These are phyloP conservation scores for Sciurus vulgaris DNA, from an alignment of 2,797 vertebrate species.

Conservation along the genomic window DNA sequence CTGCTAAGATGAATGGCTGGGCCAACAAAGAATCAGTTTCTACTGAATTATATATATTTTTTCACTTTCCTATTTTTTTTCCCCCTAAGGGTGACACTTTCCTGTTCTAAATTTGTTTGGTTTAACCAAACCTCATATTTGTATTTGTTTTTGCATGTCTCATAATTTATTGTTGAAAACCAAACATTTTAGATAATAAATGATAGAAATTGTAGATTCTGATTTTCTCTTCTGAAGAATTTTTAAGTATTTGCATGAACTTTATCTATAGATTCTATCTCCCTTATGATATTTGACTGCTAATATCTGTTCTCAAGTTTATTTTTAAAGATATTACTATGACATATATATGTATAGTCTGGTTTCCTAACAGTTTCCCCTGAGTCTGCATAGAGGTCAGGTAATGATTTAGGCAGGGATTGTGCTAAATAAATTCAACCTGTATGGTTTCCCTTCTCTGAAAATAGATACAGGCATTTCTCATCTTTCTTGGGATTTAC, in stretches of 20 bases:
- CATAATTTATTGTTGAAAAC: conserved; percentile 36
- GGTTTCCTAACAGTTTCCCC: conserved; percentile 10
- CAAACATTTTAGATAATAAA: conserved; percentile 33
- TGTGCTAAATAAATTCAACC: background rate
- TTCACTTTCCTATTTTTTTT: background rate
- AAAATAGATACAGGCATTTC: background rate
- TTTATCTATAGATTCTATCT: background rate
- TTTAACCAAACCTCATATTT: no score
- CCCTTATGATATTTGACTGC: background rate
- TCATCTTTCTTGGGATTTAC: background rate
- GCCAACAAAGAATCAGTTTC: conserved; percentile 9
- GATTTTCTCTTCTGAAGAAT: background rate
- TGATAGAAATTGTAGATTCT: conserved; percentile 25
- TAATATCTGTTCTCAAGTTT: background rate
- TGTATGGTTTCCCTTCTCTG: background rate
- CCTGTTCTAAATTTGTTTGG: background rate
- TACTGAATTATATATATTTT: background rate
- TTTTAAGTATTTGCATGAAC: background rate
- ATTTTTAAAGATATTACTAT: background rate
- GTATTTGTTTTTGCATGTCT: background rate
- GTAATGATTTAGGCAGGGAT: background rate
- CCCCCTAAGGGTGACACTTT: background rate
- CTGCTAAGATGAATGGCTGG: background rate
- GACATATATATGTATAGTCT: background rate
- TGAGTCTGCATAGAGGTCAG: background rate